These are phyloP conservation scores for Hydraecia micacea DNA, from an alignment of 2,888 invertebrate genomes.

Conservation along the genomic window DNA sequence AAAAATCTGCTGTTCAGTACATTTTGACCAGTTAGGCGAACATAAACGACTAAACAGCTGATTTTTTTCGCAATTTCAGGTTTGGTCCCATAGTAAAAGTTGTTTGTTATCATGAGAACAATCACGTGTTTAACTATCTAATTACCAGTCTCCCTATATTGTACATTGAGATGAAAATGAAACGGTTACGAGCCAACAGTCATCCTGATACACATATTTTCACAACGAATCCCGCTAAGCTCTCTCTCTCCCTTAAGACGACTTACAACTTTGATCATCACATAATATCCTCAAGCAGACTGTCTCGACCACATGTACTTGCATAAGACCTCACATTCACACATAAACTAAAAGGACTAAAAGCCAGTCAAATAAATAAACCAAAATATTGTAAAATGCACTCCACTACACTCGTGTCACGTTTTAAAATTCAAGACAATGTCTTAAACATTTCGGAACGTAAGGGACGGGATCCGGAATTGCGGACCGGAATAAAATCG, in stretches of 20 bases:
- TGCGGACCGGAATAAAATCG: constrained; percentile 46
- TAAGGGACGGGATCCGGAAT: constrained; percentile 33
- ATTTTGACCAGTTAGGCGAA: too few species aligned
- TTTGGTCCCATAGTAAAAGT: too few species aligned
- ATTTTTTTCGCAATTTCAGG: too few species aligned
- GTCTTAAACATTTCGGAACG: constrained; percentile 43
- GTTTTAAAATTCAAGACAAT: constrained; percentile 61
- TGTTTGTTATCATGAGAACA: too few species aligned
- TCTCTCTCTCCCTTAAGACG: not conserved
- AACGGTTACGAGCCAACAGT: not conserved
- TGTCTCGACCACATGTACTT: not conserved
- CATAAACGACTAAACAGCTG: too few species aligned
- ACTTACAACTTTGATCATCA: not conserved
- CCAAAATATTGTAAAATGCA: constrained; percentile 37
- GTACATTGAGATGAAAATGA: not conserved
- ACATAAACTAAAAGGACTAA: constrained; percentile 26
- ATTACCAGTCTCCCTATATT: too few species aligned
- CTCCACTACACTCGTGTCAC: constrained; percentile 13
- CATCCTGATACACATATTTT: not conserved
- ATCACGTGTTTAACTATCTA: too few species aligned
- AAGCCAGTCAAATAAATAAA: constrained; percentile 30
- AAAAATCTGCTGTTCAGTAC: too few species aligned
- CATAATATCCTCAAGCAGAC: not conserved
- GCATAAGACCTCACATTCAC: not conserved
- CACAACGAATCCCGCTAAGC: not conserved